These are phyloP conservation scores for Drosophila fungiperda DNA, from an alignment of 2,888 invertebrate genomes.

Conservation along the genomic window DNA sequence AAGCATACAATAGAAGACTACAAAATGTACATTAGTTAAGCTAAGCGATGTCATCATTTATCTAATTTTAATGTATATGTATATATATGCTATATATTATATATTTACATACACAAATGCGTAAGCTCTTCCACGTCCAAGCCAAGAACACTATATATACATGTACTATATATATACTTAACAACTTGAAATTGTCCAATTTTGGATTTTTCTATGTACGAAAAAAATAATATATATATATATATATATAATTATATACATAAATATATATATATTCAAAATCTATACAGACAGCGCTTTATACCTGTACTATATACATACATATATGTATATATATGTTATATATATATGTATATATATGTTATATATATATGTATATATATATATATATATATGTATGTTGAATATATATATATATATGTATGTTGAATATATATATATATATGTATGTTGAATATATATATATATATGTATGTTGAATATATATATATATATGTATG, in stretches of 20 bases:
- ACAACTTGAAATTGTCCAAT: conserved; percentile 8
- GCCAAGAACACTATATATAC: conserved; percentile 7
- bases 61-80: conserved; percentile 34
- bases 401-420: conserved; percentile 12
- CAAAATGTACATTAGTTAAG: conserved; percentile 64
- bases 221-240: conserved; percentile 1
- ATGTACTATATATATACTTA: conserved; percentile 9
- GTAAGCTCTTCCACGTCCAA: conserved; percentile 33
- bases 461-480: conserved; percentile 16
- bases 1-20: conserved; percentile 27
- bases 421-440: conserved; percentile 9
- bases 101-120: conserved; percentile 21
- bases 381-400: no score
- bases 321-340: neutral
- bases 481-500: conserved; percentile 9
- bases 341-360: neutral
- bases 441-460: conserved; percentile 8
- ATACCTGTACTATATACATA: neutral
- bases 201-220: conserved; percentile 19
- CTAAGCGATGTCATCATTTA: conserved; percentile 49
- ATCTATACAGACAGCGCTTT: conserved; percentile 6
- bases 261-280: neutral
- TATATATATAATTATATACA: neutral
- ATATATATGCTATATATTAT: conserved; percentile 29
- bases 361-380: no score